A percentile compares a stretch with the other conserved stretches of the same genome.
Conservation (phyloP, 2,888 invertebrate genomes). For the Acronicta alni region DNA sequence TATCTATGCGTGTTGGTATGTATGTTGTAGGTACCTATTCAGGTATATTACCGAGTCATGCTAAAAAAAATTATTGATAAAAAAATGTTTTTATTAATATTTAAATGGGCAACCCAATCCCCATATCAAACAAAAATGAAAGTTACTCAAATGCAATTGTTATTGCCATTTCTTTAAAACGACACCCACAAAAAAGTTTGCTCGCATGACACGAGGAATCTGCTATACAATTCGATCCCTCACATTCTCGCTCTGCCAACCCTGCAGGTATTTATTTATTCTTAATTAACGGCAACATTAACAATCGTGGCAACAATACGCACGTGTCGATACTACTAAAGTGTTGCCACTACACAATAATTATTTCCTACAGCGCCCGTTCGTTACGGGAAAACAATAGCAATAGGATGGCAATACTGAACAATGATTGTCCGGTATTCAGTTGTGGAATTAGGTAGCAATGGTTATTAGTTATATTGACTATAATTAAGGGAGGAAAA, state of each 20-base stretch:
- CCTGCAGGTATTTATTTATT: slow-evolving; percentile 49
- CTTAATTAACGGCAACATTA: slow-evolving; percentile 58
- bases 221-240: slow-evolving; percentile 12
- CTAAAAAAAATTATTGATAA: too few relatives aligned
- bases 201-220: slow-evolving; percentile 1
- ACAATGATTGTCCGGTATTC: slow-evolving; percentile 71
- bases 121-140: too few relatives aligned
- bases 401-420: slow-evolving; percentile 74
- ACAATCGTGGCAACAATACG: slow-evolving; percentile 57
- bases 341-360: slow-evolving; percentile 85
- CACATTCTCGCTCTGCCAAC: slow-evolving; percentile 33
- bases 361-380: slow-evolving; percentile 84
- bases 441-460: slow-evolving; percentile 63
- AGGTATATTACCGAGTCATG: too few relatives aligned
- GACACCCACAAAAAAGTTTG: slow-evolving; percentile 1
- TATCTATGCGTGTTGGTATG: too few relatives aligned
- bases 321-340: slow-evolving; percentile 75
- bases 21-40: too few relatives aligned
- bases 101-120: neutral
- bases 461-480: slow-evolving; percentile 50
- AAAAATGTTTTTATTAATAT: too few relatives aligned
- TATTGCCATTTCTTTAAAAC: neutral
- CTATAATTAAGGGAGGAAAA: slow-evolving; percentile 22
- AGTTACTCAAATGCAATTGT: too few relatives aligned
- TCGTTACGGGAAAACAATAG: slow-evolving; percentile 73